Conservation (phyloP, 2,113 vertebrate species). For the Pantherophis guttatus region DNA sequence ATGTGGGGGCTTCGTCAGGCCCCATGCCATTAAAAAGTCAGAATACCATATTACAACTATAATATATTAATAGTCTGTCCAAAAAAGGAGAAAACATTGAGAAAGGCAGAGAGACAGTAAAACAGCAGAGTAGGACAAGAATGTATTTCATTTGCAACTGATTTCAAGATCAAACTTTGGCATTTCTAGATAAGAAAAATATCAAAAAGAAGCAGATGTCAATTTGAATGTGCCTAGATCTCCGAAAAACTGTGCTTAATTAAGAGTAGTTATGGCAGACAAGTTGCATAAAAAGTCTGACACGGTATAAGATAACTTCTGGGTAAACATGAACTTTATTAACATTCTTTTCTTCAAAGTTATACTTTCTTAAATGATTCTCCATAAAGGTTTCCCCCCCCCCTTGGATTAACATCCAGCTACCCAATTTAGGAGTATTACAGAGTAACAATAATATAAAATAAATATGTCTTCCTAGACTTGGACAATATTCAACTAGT, state of each 20-base stretch:
- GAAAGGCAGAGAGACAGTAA: too few species aligned
- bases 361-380: neutral
- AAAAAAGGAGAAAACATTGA: neutral
- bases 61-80: neutral
- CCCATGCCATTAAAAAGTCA: too few species aligned
- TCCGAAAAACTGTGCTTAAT: neutral
- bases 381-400: neutral
- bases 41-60: too few species aligned
- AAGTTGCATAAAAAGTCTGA: neutral
- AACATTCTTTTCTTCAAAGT: neutral
- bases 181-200: neutral
- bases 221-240: neutral
- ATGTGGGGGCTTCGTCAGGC: too few species aligned
- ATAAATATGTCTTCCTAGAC: neutral
- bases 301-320: neutral
- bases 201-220: neutral
- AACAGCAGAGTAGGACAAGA: neutral
- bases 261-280: neutral
- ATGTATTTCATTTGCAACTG: neutral
- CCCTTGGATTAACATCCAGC: too few species aligned
- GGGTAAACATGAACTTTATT: neutral
- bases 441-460: conserved; percentile 15
- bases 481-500: conserved; percentile 17
- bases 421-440: neutral
- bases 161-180: neutral